Evolutionary conservation across 2,888 invertebrate genomes (phyloP), one percentile per base, ranked within the genome.

Genomic region (Xylota sylvarum): DNA sequence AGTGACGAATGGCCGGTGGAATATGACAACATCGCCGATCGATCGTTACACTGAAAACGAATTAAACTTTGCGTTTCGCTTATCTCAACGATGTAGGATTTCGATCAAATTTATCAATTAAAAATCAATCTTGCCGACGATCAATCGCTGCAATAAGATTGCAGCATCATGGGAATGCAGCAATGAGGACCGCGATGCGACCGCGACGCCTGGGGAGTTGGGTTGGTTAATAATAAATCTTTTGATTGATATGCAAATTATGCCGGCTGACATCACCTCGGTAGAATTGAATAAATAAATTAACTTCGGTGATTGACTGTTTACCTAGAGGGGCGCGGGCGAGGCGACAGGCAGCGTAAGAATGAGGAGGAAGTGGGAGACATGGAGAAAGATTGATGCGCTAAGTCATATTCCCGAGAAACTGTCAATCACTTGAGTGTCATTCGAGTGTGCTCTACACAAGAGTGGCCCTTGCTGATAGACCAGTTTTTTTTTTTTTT

Each of bases 221-320:
- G 17, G n/a, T 56, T 60, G 50, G 62, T 43, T 58, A 62, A 56
- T 84, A 62, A 80, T 74, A 74, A 74, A 70, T 48, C n/a, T 79
- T 64, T 70, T 81, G 85, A 85, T 85, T 85, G 81, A 85, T 85
- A 85, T 85, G 79, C 80, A 85, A 85, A 85, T 85, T 85, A 65
- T 70, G 85, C 69, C 84, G 84, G 69, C 74, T 74, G 79, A 79
- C 84, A 84, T 69, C 79, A 74, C 67, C 50, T 73, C 60, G 50
- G 43, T 17, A 5, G n/a, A 62, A 62, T 32, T 46, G 56, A 69
- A 69, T 73, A 55, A 74, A 69, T 84, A 30, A 62, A 62, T 78
- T 40, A 37, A 69, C 37, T 69, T 52, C 10, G 50, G 27, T 60
- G 60, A 73, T 64, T 65, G 65, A 46, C 73, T 58, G 72, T 50